Percentiles rank a stretch among this genome's conserved stretches.
Conservation (phyloP, 2,113 vertebrate species). For the Perognathus longimembris region DNA sequence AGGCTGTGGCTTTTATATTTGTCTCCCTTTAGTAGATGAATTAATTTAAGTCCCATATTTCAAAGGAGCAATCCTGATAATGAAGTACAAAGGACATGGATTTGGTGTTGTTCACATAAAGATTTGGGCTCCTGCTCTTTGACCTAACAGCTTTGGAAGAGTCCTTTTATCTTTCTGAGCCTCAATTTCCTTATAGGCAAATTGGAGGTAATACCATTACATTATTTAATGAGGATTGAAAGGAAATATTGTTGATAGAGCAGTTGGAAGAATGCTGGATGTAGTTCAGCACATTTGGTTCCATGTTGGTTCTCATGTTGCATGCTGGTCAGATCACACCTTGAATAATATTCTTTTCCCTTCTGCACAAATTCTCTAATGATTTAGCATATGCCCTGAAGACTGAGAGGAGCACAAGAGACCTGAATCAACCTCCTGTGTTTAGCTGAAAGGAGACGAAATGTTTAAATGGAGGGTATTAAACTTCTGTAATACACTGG, state of each 20-base stretch:
- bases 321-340: background rate
- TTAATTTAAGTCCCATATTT: background rate
- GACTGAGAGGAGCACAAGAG: background rate
- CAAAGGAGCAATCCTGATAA: background rate
- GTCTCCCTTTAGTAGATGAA: background rate
- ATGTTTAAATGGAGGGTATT: background rate
- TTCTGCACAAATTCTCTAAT: background rate
- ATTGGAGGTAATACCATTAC: background rate
- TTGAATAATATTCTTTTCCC: background rate
- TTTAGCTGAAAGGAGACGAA: slow-evolving; percentile 5
- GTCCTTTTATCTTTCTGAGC: background rate
- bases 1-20: background rate
- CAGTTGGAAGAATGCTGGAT: background rate
- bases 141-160: background rate
- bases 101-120: background rate
- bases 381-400: background rate
- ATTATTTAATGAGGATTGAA: slow-evolving; percentile 30
- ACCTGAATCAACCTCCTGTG: background rate
- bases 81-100: background rate
- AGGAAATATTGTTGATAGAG: background rate
- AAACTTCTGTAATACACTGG: background rate
- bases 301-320: background rate
- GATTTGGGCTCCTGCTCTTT: background rate
- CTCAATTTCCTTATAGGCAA: slow-evolving; percentile 4
- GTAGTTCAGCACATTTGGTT: background rate